Evolutionary conservation across 92 coral and sea anemone species (phyloP).

Genomic region (Phymanthus crucifer): DNA sequence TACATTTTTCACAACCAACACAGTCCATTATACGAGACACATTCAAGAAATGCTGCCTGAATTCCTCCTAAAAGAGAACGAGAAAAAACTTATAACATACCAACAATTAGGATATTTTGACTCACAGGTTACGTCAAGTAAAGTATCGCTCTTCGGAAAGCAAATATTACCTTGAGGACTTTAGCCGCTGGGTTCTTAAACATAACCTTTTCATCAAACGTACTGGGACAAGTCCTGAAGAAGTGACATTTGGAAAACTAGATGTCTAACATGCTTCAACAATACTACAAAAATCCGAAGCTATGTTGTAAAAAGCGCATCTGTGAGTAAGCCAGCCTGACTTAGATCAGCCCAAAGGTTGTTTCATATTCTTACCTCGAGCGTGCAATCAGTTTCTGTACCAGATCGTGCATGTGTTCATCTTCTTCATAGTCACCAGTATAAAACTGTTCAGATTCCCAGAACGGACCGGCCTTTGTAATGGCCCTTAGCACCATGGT

Average conservation of each 20-base stretch:
- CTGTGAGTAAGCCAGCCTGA: too few relatives aligned
- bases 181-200: conserved; percentile 83
- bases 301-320: too few relatives aligned
- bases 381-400: conserved; percentile 63
- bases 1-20: conserved; percentile 97
- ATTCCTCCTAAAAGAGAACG: conserved; percentile 75
- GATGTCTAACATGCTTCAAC: background rate
- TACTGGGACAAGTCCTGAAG: conserved; percentile 86
- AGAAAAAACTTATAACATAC: too few relatives aligned
- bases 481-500: conserved; percentile 90
- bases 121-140: too few relatives aligned
- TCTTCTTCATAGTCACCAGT: conserved; percentile 88
- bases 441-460: conserved; percentile 87
- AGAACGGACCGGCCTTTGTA: conserved; percentile 80
- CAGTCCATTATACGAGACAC: conserved; percentile 98
- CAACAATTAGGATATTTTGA: too few relatives aligned
- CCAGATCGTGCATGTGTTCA: conserved; percentile 49
- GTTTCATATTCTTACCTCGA: conserved; percentile 55
- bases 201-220: conserved; percentile 95
- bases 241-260: background rate
- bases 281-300: too few relatives aligned
- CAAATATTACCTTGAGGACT: conserved; percentile 71
- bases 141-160: background rate
- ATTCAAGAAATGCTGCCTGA: conserved; percentile 92
- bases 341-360: background rate